phyloP scores from a whole-genome alignment of 2,797 vertebrate species.

The Tympanoctomys barrerae region DNA sequence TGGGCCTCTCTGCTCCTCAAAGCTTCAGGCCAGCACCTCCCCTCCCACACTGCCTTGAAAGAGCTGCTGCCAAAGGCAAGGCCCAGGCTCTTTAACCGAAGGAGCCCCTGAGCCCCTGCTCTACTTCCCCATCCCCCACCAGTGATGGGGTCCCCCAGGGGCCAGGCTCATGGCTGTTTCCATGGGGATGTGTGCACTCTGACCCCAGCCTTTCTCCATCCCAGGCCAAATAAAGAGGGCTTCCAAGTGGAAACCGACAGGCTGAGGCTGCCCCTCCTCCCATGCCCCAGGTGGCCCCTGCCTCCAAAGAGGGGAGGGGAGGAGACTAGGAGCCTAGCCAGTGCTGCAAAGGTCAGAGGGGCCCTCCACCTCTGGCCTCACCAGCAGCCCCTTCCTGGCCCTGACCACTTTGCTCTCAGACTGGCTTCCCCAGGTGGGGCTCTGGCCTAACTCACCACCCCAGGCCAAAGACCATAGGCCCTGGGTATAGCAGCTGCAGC shows the following conservation, averaged over 20 bases:
- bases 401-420: background rate
- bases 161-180: constrained; percentile 81
- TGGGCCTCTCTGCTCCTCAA: background rate
- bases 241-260: constrained; percentile 78
- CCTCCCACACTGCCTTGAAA: background rate
- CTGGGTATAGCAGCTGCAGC: background rate
- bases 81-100: background rate
- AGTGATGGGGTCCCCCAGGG: constrained; percentile 65
- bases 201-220: constrained; percentile 81
- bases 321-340: background rate
- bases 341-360: background rate
- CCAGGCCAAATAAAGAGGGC: constrained; percentile 78
- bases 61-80: constrained; percentile 36
- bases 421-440: background rate
- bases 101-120: background rate
- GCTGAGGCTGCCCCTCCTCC: constrained; percentile 69
- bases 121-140: constrained; percentile 56
- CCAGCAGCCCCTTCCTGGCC: background rate
- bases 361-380: background rate
- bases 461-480: background rate
- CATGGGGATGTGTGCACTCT: constrained; percentile 81
- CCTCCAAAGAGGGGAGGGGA: background rate
- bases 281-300: constrained; percentile 50
- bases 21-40: background rate
- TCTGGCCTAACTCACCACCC: background rate